phyloP scores from a whole-genome alignment of 2,797 vertebrate genomes.

The Apogon hyalosoma region DNA sequence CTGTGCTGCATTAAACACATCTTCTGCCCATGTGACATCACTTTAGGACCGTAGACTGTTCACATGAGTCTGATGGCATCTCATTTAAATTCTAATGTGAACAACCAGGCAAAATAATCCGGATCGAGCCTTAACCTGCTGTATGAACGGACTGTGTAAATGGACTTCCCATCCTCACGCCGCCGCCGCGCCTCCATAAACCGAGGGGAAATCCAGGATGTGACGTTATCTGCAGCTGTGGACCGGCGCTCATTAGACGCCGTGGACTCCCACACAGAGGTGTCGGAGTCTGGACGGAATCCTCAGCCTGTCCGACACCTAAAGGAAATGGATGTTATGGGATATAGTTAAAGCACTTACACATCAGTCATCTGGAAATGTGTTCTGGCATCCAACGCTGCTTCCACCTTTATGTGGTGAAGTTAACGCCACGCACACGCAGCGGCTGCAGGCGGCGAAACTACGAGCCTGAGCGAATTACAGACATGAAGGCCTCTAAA shows the following conservation, averaged over 20 bases:
- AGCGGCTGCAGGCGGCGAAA: constrained; percentile 29
- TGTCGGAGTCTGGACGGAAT: constrained; percentile 31
- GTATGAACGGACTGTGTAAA: no score
- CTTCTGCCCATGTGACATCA: no score
- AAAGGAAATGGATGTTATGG: constrained; percentile 45
- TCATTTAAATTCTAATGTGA: no score
- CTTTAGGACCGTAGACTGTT: no score
- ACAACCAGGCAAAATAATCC: no score
- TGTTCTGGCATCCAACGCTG: constrained; percentile 46
- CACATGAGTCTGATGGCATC: no score
- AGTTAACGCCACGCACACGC: constrained; percentile 39
- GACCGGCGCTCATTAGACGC: constrained; percentile 36
- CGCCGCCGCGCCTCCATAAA: no score
- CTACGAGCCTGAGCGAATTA: constrained; percentile 24
- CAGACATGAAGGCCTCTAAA: constrained; percentile 22
- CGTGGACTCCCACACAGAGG: constrained; percentile 9
- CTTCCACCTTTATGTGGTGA: constrained; percentile 48
- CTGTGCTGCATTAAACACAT: no score
- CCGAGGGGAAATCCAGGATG: no score
- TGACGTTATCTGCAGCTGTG: constrained; percentile 17
- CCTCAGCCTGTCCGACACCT: constrained; percentile 31
- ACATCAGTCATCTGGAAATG: constrained; percentile 61
- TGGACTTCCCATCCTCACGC: no score
- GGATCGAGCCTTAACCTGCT: no score
- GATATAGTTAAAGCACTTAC: constrained; percentile 42